These are phyloP conservation scores for Andricus quercusramuli DNA, from an alignment of 2,888 invertebrate genomes.

Conservation along the genomic window DNA sequence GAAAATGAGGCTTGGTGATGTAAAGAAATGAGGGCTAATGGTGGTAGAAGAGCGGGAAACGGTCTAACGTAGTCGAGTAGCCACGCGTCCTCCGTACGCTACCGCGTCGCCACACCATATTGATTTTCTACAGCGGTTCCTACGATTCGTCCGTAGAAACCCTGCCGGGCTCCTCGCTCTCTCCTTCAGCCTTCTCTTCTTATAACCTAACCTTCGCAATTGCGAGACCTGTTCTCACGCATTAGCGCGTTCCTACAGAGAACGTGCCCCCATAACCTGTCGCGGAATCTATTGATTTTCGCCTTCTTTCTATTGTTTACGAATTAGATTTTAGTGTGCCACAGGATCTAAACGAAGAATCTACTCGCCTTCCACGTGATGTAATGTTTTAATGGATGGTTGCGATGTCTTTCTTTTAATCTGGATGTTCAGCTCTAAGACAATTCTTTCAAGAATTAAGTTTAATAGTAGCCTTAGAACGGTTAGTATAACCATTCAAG, in stretches of 20 bases:
- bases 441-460: neutral
- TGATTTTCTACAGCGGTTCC: conserved; percentile 66
- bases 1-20: conserved; percentile 13
- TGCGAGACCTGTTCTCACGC: conserved; percentile 55
- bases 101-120: conserved; percentile 63
- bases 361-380: neutral
- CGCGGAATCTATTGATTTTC: conserved; percentile 31
- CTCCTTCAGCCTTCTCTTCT: conserved; percentile 52
- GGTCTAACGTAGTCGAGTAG: conserved; percentile 58
- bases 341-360: neutral
- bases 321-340: neutral
- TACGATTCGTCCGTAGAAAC: conserved; percentile 63
- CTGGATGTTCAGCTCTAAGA: neutral
- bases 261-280: conserved; percentile 22
- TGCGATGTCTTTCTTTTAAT: neutral
- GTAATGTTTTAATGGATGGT: neutral
- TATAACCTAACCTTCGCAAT: conserved; percentile 51
- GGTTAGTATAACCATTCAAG: too few species aligned
- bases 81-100: conserved; percentile 60
- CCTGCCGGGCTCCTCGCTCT: conserved; percentile 59
- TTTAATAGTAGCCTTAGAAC: neutral
- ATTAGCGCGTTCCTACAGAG: conserved; percentile 50
- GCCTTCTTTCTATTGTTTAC: conserved; percentile 5
- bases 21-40: conserved; percentile 52
- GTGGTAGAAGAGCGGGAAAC: conserved; percentile 58